A percentile compares a stretch with the other conserved stretches of the same genome.
These are phyloP conservation scores for Hyposoter didymator DNA, from an alignment of 2,888 invertebrate genomes.

Conservation along the genomic window DNA sequence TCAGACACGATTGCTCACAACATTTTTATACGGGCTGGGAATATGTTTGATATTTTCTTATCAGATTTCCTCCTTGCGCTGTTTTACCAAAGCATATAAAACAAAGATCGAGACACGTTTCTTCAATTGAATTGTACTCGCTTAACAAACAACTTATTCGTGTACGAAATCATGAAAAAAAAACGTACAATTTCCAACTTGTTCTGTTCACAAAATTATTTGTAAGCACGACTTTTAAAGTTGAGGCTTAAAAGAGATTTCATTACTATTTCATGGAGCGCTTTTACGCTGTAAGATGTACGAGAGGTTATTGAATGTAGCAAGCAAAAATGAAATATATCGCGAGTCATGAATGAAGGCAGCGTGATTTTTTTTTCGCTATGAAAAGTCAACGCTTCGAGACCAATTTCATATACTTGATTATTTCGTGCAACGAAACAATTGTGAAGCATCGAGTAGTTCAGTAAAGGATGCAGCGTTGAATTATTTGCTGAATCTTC, in stretches of 20 bases:
- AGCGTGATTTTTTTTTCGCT: neutral
- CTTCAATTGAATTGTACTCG: neutral
- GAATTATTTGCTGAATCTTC: conserved; percentile 3
- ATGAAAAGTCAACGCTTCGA: neutral
- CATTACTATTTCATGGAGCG: neutral
- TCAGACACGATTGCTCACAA: no score
- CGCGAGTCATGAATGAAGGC: conserved; percentile 33
- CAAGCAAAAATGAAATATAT: conserved; percentile 45
- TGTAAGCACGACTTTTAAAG: neutral
- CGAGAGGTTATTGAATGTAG: conserved; percentile 49
- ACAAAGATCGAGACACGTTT: no score
- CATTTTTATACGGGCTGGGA: no score
- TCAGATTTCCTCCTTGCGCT: no score
- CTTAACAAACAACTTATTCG: neutral
- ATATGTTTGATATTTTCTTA: no score
- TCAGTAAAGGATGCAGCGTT: neutral
- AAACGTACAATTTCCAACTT: neutral
- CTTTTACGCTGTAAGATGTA: conserved; percentile 14
- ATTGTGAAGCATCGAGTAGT: neutral
- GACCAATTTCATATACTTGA: conserved; percentile 18
- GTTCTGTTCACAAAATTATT: neutral
- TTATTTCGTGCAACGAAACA: neutral
- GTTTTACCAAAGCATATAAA: no score
- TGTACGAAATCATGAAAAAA: neutral
- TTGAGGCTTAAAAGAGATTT: neutral